Conservation (phyloP, 2,113 vertebrate genomes). For the Cisticola juncidis region DNA sequence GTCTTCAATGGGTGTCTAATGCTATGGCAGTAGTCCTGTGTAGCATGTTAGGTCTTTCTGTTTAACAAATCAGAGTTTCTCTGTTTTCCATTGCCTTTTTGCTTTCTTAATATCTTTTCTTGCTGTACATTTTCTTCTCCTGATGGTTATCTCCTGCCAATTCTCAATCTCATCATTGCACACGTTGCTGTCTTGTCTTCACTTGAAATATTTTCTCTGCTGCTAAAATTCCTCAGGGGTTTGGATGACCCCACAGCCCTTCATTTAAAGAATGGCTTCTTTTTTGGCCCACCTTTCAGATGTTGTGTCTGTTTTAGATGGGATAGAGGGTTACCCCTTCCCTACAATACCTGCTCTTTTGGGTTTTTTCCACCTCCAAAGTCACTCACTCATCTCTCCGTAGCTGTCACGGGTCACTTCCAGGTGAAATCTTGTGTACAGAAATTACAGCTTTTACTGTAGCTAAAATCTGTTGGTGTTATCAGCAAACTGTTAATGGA, state of each 20-base stretch:
- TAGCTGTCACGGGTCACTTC: slow-evolving; percentile 2
- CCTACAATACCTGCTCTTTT: not conserved
- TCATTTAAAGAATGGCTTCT: not conserved
- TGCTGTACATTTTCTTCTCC: not conserved
- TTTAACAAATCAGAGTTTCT: not conserved
- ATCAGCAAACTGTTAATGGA: not conserved
- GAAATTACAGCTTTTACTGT: slow-evolving; percentile 37
- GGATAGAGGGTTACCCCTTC: not conserved
- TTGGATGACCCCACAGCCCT: not conserved
- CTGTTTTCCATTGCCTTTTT: not conserved
- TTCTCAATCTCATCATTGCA: not conserved
- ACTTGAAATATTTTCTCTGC: slow-evolving; percentile 9
- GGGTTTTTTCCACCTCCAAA: not conserved
- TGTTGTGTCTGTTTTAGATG: not conserved
- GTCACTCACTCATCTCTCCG: not conserved
- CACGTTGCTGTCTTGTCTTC: not conserved
- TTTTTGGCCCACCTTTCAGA: not conserved
- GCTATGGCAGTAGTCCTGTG: not conserved
- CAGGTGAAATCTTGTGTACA: slow-evolving; percentile 16
- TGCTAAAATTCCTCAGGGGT: not conserved
- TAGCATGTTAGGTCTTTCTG: not conserved
- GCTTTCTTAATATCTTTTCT: not conserved
- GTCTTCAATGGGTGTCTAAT: not conserved
- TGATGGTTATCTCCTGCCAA: not conserved
- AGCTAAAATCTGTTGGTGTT: slow-evolving; percentile 5